Percentiles rank a stretch among this genome's conserved stretches.
Conservation (phyloP, 2,888 invertebrate genomes). For the Melitaea athalia region DNA sequence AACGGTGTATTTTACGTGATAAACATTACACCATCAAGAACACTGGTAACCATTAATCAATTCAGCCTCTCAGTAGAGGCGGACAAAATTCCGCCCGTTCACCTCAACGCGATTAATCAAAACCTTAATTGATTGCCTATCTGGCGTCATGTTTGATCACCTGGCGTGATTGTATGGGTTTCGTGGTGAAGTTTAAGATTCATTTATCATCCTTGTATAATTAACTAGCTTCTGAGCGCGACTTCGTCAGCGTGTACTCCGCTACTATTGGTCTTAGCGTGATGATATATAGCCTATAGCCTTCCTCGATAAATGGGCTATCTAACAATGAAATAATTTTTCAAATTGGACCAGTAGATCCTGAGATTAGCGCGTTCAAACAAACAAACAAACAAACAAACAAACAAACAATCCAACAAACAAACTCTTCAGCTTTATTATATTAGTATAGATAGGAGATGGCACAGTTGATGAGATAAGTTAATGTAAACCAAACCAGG, state of each 20-base stretch:
- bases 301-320: too few species aligned
- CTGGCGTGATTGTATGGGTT: background rate
- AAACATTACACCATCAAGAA: background rate
- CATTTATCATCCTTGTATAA: background rate
- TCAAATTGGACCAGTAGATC: too few species aligned
- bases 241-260: too few species aligned
- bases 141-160: conserved; percentile 3
- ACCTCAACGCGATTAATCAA: conserved; percentile 7
- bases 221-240: too few species aligned
- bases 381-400: too few species aligned
- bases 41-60: conserved; percentile 1
- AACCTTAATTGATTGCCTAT: conserved; percentile 5
- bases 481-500: background rate
- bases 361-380: too few species aligned
- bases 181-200: background rate
- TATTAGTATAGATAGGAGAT: too few species aligned
- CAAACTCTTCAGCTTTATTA: too few species aligned
- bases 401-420: too few species aligned
- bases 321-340: too few species aligned
- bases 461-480: background rate
- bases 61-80: background rate
- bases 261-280: too few species aligned
- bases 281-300: too few species aligned
- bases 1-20: background rate
- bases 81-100: conserved; percentile 8